These are phyloP conservation scores for Sphaerodactylus townsendi DNA, from an alignment of 2,113 vertebrate genomes.

Conservation along the genomic window DNA sequence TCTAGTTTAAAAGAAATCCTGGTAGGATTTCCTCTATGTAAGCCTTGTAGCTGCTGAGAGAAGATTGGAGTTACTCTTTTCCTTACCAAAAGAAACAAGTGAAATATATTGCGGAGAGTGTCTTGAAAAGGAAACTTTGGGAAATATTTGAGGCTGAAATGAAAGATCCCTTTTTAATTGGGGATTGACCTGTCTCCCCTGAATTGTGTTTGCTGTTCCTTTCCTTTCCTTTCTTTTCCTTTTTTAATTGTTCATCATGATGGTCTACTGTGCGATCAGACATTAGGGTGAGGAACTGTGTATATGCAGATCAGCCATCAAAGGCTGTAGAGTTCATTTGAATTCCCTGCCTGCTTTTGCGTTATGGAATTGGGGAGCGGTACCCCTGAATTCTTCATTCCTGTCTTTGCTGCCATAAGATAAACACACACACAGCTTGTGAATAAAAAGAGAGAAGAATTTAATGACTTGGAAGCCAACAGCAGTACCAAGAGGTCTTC, in stretches of 20 bases:
- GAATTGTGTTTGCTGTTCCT: background rate
- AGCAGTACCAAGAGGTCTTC: no score
- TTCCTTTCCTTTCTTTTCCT: background rate
- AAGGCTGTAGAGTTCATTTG: no score
- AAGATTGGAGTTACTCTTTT: slow-evolving; percentile 59
- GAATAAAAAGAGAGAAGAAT: no score
- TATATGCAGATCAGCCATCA: no score
- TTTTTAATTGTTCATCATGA: background rate
- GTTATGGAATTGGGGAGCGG: no score
- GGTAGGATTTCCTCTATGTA: slow-evolving; percentile 66
- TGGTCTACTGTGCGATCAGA: no score
- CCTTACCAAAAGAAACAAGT: slow-evolving; percentile 40
- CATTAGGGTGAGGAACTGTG: no score
- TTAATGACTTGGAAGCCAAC: no score
- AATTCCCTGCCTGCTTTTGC: no score
- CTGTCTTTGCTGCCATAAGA: no score
- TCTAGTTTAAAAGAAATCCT: slow-evolving; percentile 72
- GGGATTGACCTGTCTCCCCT: background rate
- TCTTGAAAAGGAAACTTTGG: slow-evolving; percentile 42
- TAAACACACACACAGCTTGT: no score
- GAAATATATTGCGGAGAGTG: slow-evolving; percentile 12
- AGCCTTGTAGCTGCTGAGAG: slow-evolving; percentile 55
- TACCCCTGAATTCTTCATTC: no score
- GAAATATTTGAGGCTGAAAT: slow-evolving; percentile 10
- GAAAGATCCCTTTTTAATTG: background rate